phyloP scores from a whole-genome alignment of 2,888 invertebrate genomes.

The Plebejus anna region DNA sequence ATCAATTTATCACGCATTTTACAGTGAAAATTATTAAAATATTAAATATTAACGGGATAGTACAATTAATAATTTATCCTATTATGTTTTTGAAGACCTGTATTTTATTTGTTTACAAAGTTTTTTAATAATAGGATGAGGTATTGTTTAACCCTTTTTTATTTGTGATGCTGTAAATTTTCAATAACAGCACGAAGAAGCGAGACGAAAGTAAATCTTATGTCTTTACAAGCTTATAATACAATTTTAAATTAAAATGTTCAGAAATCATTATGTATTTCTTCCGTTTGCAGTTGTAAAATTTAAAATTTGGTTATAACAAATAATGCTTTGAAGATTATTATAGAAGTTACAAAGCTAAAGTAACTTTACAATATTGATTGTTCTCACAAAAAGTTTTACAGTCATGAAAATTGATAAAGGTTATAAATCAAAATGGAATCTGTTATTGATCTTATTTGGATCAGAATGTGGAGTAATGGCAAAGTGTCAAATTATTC shows the following conservation, averaged over 20 bases:
- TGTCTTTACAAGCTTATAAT: neutral
- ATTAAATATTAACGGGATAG: neutral
- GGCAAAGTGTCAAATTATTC: conserved; percentile 17
- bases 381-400: neutral
- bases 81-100: neutral
- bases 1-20: neutral
- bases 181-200: conserved; percentile 9
- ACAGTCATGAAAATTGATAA: neutral
- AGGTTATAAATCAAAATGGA: conserved; percentile 10
- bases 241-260: neutral
- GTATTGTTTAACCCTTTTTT: conserved; percentile 13
- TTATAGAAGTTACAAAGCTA: neutral
- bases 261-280: neutral
- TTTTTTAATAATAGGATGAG: neutral
- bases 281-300: neutral
- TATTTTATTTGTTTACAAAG: neutral
- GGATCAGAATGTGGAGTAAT: neutral
- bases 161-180: conserved; percentile 16
- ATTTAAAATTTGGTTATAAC: neutral
- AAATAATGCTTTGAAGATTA: neutral
- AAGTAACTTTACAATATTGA: conserved; percentile 3
- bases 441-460: conserved; percentile 2
- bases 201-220: neutral
- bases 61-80: neutral
- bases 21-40: neutral